Evolutionary conservation across 2,797 vertebrate genomes (phyloP), one percentile per base, ranked within the genome.

Genomic region (Lacerta bilineata): DNA sequence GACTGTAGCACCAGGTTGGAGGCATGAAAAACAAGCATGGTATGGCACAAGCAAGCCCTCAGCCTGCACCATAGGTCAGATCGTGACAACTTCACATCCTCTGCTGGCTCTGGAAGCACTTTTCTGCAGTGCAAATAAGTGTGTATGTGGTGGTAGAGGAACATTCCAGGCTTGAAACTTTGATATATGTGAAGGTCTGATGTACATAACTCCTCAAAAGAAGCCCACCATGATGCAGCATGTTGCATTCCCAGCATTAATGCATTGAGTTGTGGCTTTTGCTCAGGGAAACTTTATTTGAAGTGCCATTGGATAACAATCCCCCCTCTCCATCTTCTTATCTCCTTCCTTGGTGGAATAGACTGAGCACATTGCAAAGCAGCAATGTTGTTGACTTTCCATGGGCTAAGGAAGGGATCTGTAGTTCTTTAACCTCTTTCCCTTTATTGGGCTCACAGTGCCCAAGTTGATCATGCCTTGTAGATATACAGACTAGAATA

Each of bases 251-350:
- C 13, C 9, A 46, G 61, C 64, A 59, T 20, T 46, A 64, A 82
- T 87, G 46, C 72, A 33, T 85, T 18, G 23, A 85, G 39, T n/a
- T 80, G 23, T 46, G 5, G 18, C 87, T 85, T 33, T 93, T 85
- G 80, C 39, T 23, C 27, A 41, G 36, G 33, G 83, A 33, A 36
- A 11, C 17, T 36, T 41, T 36, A 88, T 72, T 84, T 88, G 46
- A 43, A 41, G 36, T 29, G 71, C 33, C 29, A 43, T 50, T 76
- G 25, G 20, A 39, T 29, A 39, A 25, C 78, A 43, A 33, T 71
- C 89, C n/a, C 55, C 27, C 81, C 78, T 3, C 46, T 33, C 46
- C 46, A 11, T 50, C 64, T 79, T 39, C 78, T 80, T 41, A 15
- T 8, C 4, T 92, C 23, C 0, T 36, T 20, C 41, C 66, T 59